Percentiles rank a stretch among this genome's conserved stretches.
phyloP scores from a whole-genome alignment of 2,888 invertebrate species.

The Thysanoteuthis rhombus region DNA sequence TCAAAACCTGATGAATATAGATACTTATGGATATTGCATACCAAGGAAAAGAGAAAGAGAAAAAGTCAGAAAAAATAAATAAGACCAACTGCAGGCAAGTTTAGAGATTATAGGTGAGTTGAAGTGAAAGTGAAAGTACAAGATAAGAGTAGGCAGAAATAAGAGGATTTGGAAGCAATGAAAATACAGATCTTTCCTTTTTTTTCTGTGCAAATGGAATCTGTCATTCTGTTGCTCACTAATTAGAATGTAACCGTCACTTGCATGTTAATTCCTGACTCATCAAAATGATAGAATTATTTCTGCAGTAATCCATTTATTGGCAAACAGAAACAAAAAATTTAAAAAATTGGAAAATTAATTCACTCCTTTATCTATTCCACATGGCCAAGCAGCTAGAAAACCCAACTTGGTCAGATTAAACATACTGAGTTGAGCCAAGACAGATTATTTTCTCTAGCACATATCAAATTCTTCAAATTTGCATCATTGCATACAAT shows the following conservation, averaged over 20 bases:
- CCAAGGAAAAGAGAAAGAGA: neutral
- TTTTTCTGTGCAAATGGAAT: neutral
- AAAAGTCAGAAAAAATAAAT: neutral
- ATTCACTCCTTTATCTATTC: neutral
- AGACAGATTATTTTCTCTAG: neutral
- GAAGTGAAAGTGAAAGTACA: neutral
- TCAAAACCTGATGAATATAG: neutral
- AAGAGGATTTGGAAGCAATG: neutral
- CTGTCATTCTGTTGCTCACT: neutral
- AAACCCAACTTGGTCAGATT: neutral
- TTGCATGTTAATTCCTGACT: neutral
- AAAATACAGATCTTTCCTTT: neutral
- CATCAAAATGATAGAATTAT: neutral
- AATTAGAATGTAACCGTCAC: neutral
- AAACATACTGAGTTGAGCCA: neutral
- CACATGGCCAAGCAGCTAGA: neutral
- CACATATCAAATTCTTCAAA: neutral
- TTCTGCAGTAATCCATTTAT: neutral
- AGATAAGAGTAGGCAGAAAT: neutral
- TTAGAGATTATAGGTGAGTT: neutral
- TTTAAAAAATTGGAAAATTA: neutral
- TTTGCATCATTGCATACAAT: neutral
- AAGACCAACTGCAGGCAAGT: no score
- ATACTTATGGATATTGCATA: neutral
- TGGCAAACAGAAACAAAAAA: neutral